These are phyloP conservation scores for Gopherus flavomarginatus DNA, from an alignment of 2,113 vertebrate genomes.

Conservation along the genomic window DNA sequence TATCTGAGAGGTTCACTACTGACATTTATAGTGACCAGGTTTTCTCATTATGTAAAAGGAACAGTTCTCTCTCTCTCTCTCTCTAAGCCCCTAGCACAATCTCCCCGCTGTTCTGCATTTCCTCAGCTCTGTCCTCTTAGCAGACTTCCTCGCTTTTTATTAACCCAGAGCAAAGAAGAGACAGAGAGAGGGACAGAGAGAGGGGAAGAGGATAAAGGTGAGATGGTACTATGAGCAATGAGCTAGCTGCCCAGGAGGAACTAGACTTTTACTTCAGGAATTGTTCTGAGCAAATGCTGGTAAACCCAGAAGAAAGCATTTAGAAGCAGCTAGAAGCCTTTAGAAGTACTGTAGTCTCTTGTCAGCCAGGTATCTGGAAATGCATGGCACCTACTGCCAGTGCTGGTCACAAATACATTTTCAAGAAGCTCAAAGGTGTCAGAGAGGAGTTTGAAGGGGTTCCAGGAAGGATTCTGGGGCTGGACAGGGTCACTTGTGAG, in stretches of 20 bases:
- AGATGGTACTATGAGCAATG: no score
- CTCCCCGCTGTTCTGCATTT: neutral
- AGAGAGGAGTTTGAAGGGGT: neutral
- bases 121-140: neutral
- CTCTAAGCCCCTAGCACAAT: neutral
- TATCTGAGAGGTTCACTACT: neutral
- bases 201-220: neutral
- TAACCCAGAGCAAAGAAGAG: neutral
- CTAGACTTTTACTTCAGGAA: neutral
- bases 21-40: neutral
- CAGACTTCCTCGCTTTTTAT: neutral
- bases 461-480: neutral
- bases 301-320: neutral
- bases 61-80: neutral
- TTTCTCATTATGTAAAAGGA: neutral
- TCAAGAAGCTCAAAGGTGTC: neutral
- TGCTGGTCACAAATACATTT: neutral
- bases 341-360: neutral
- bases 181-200: neutral
- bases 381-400: neutral
- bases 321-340: neutral
- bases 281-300: neutral
- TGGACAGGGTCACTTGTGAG: neutral
- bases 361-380: neutral
- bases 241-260: neutral